Conservation (phyloP, 2,888 invertebrate genomes). For the Phymatocera aterrima region DNA sequence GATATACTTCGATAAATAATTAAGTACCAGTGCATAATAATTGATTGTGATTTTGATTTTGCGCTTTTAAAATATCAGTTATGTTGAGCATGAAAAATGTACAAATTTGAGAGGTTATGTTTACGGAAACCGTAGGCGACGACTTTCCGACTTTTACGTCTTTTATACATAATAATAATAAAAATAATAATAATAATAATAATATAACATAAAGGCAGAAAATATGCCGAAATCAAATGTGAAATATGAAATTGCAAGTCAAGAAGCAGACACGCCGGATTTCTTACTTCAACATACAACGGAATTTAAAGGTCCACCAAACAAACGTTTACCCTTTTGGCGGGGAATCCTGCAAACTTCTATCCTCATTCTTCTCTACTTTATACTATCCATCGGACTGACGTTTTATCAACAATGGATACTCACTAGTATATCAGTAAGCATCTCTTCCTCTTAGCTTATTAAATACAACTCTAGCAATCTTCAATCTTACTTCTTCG, state of each 20-base stretch:
- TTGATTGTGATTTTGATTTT: background rate
- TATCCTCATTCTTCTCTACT: conserved; percentile 87
- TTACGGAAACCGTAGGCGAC: conserved; percentile 44
- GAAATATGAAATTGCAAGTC: conserved; percentile 71
- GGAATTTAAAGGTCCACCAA: conserved; percentile 62
- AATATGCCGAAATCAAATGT: conserved; percentile 71
- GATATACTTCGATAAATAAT: background rate
- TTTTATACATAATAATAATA: too few species aligned
- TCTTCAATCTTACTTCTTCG: background rate
- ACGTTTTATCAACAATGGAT: conserved; percentile 98
- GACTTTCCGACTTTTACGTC: background rate
- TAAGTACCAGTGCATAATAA: background rate
- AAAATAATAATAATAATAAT: too few species aligned
- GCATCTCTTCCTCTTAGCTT: conserved; percentile 49
- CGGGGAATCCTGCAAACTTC: conserved; percentile 68
- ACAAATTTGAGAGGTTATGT: conserved; percentile 52
- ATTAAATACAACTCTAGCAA: background rate
- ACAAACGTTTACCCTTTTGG: conserved; percentile 62
- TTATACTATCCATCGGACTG: conserved; percentile 93
- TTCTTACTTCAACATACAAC: conserved; percentile 65
- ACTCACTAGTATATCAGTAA: conserved; percentile 82
- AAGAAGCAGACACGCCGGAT: conserved; percentile 66
- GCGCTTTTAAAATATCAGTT: conserved; percentile 36
- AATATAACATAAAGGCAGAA: too few species aligned
- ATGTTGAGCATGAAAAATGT: background rate